Conservation (phyloP, 1,140 invertebrate species). For the Papilio polyxenes region DNA sequence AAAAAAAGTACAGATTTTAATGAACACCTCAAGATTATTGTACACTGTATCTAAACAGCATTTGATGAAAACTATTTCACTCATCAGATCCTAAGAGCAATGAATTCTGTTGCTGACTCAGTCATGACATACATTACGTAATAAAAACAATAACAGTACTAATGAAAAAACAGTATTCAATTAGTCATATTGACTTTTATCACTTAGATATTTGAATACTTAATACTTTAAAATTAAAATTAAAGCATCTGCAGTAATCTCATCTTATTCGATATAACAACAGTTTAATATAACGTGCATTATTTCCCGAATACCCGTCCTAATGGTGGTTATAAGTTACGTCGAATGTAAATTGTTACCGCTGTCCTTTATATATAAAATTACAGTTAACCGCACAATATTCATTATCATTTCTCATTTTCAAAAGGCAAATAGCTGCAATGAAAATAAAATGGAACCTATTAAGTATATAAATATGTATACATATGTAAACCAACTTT, state of each 20-base stretch:
- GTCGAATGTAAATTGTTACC: conserved; percentile 3
- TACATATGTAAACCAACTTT: neutral
- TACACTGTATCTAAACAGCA: neutral
- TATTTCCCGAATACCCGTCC: neutral
- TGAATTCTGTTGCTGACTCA: too few relatives aligned
- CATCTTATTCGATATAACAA: neutral
- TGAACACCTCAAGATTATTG: neutral
- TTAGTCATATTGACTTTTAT: too few relatives aligned
- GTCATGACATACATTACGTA: too few relatives aligned
- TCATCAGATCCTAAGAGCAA: too few relatives aligned
- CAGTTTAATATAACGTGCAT: neutral
- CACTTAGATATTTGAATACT: too few relatives aligned
- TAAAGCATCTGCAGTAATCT: neutral
- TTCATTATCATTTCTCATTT: neutral
- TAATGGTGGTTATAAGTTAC: conserved; percentile 5
- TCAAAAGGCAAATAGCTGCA: conserved; percentile 20
- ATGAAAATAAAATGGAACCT: neutral
- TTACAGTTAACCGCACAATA: conserved; percentile 16
- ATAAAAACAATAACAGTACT: too few relatives aligned
- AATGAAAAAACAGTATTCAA: too few relatives aligned
- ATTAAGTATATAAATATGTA: neutral
- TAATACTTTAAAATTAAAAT: neutral
- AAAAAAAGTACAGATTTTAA: neutral
- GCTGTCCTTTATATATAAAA: neutral
- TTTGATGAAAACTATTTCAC: too few relatives aligned